phyloP scores from a whole-genome alignment of 2,113 vertebrate genomes.

The Amia ocellicauda region DNA sequence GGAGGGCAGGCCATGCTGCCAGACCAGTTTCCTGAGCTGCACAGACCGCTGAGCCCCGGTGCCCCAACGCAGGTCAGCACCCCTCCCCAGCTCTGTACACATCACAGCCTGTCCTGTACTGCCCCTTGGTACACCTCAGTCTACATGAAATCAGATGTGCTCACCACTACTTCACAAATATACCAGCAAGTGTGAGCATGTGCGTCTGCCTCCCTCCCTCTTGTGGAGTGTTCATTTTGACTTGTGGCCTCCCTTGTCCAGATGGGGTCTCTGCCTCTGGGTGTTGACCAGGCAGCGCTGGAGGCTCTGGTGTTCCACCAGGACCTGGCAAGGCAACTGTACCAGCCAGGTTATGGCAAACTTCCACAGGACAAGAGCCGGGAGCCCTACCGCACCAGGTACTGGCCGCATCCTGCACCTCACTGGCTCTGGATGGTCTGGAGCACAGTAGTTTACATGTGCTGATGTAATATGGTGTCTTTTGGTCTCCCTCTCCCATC shows the following conservation, averaged over 20 bases:
- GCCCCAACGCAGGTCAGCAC: constrained; percentile 29
- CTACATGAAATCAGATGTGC: background rate
- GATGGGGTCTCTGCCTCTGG: no score
- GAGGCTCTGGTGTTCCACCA: constrained; percentile 82
- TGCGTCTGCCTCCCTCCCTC: background rate
- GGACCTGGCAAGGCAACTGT: constrained; percentile 79
- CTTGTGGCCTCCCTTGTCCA: no score
- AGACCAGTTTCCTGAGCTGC: constrained; percentile 81
- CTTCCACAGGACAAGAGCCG: constrained; percentile 76
- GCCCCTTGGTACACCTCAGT: no score
- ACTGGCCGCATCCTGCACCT: background rate
- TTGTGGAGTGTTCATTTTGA: background rate
- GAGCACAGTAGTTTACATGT: background rate
- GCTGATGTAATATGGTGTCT: background rate
- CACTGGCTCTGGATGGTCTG: background rate
- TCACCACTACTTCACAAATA: constrained; percentile 29
- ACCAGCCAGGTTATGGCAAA: constrained; percentile 81
- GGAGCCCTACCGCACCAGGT: constrained; percentile 85
- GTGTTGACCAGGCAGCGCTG: constrained; percentile 78
- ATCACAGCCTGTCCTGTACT: background rate
- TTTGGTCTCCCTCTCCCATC: background rate
- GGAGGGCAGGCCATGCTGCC: constrained; percentile 74
- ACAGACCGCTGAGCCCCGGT: constrained; percentile 79
- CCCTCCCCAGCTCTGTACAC: constrained; percentile 42
- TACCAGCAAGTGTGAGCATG: background rate